These are phyloP conservation scores for Hydriomena furcata DNA, from an alignment of 2,888 invertebrate genomes.

Conservation along the genomic window DNA sequence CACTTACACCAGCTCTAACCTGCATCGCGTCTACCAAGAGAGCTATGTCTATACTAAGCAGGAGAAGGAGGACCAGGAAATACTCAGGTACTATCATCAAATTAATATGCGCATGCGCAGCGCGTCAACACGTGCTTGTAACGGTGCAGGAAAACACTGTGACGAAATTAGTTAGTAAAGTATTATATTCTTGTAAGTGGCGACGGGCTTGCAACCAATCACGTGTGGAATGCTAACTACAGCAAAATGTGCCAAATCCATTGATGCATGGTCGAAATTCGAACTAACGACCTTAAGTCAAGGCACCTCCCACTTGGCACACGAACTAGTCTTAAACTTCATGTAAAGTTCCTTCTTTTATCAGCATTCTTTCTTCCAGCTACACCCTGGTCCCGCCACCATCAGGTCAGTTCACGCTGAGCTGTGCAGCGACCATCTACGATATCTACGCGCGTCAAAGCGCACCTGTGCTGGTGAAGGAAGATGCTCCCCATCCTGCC, in stretches of 20 bases:
- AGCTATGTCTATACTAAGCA: slow-evolving; percentile 56
- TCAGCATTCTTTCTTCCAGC: slow-evolving; percentile 48
- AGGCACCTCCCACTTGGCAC: no score
- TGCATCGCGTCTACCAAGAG: slow-evolving; percentile 60
- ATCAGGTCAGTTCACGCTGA: slow-evolving; percentile 77
- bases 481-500: slow-evolving; percentile 81
- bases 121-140: no score
- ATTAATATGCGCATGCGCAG: no score
- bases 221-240: no score
- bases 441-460: slow-evolving; percentile 84
- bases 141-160: no score
- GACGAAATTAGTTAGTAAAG: no score
- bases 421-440: slow-evolving; percentile 84
- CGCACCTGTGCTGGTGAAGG: slow-evolving; percentile 77
- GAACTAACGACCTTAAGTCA: no score
- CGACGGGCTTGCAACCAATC: no score
- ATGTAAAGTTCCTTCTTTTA: neutral
- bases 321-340: no score
- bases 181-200: no score
- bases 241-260: no score
- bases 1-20: slow-evolving; percentile 65
- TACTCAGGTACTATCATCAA: slow-evolving; percentile 42
- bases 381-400: slow-evolving; percentile 67
- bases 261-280: no score
- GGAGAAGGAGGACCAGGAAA: slow-evolving; percentile 57